Evolutionary conservation across 2,888 invertebrate species (phyloP).

Genomic region (Agrotis exclamationis): DNA sequence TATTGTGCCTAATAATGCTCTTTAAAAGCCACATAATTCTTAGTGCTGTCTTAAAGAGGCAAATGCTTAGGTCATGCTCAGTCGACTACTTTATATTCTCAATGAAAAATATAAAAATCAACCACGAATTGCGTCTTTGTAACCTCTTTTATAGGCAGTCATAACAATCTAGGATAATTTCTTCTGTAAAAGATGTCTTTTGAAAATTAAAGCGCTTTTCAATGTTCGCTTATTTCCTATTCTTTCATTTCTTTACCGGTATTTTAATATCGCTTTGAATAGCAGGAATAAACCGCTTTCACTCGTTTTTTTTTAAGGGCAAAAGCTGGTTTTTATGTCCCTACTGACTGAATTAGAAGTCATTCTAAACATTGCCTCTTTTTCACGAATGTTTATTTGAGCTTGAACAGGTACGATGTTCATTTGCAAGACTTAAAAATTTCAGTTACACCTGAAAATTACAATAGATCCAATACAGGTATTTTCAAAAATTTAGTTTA

Average conservation of each 20-base stretch:
- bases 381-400: not conserved
- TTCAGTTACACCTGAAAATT: no score
- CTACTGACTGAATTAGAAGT: not conserved
- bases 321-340: not conserved
- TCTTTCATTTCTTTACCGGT: slow-evolving; percentile 31
- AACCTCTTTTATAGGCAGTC: not conserved
- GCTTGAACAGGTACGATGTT: no score
- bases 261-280: slow-evolving; percentile 8
- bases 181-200: slow-evolving; percentile 19
- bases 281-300: slow-evolving; percentile 5
- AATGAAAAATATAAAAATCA: not conserved
- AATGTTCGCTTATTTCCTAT: slow-evolving; percentile 31
- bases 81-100: no score
- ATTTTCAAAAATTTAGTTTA: no score
- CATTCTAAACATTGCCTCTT: not conserved
- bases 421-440: no score
- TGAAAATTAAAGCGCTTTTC: slow-evolving; percentile 44
- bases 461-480: no score
- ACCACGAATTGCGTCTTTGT: not conserved
- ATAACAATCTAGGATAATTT: slow-evolving; percentile 23
- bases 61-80: no score
- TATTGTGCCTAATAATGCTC: no score
- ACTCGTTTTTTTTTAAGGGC: not conserved
- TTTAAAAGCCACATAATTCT: not conserved
- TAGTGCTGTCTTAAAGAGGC: not conserved